These are phyloP conservation scores for Gerris lacustris DNA, from an alignment of 2,888 invertebrate species.

Conservation along the genomic window DNA sequence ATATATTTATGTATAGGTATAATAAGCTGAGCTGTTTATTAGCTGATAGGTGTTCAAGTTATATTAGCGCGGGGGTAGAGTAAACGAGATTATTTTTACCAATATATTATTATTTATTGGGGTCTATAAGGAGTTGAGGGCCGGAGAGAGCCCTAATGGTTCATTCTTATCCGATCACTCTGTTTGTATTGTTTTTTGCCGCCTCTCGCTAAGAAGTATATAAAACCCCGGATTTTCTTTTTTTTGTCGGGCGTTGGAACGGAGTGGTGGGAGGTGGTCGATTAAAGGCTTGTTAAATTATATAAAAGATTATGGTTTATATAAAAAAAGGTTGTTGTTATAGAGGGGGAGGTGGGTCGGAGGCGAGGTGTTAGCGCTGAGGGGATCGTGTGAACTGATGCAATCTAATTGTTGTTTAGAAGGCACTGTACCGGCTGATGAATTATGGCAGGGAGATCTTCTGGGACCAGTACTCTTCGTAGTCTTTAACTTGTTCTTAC, in stretches of 20 bases:
- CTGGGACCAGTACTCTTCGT: not conserved
- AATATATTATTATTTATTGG: not conserved
- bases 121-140: too few relatives aligned
- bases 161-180: too few relatives aligned
- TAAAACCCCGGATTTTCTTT: too few relatives aligned
- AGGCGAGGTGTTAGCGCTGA: not conserved
- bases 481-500: not conserved
- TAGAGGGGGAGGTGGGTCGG: not conserved
- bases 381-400: constrained; percentile 3
- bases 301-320: not conserved
- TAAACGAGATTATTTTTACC: not conserved
- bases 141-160: too few relatives aligned
- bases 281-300: not conserved
- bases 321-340: not conserved
- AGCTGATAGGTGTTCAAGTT: not conserved
- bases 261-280: not conserved
- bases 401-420: not conserved
- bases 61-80: not conserved
- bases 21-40: not conserved
- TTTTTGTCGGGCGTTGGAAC: too few relatives aligned
- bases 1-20: constrained; percentile 2
- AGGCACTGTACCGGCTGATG: not conserved
- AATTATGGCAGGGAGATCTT: not conserved
- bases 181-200: not conserved
- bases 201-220: not conserved